Evolutionary conservation across 2,888 invertebrate genomes (phyloP).

Genomic region (Galerucella calmariensis): DNA sequence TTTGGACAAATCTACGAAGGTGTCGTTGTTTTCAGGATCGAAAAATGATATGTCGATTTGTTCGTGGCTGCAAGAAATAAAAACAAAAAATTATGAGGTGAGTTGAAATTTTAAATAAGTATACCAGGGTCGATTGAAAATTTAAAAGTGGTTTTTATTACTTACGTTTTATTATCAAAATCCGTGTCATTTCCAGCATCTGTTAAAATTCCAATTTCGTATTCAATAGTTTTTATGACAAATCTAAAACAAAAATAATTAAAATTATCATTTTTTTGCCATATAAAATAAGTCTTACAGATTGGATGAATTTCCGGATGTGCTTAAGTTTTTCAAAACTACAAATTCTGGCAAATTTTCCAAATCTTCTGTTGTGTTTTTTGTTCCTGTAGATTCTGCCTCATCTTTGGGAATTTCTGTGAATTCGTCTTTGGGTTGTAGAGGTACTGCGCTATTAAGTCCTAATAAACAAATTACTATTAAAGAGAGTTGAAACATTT

Average conservation of each 20-base stretch:
- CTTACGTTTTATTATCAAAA: constrained; percentile 58
- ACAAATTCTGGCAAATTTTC: background rate
- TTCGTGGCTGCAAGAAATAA: constrained; percentile 63
- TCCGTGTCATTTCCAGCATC: constrained; percentile 64
- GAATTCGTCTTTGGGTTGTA: constrained; percentile 13
- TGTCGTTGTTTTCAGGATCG: constrained; percentile 66
- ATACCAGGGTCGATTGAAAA: too few species aligned
- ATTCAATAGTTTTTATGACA: constrained; percentile 70
- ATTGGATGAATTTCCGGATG: background rate
- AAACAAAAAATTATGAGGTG: too few species aligned
- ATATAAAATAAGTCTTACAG: constrained; percentile 2
- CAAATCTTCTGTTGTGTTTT: constrained; percentile 13
- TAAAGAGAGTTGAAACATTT: constrained; percentile 32
- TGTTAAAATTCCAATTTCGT: constrained; percentile 72
- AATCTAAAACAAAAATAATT: constrained; percentile 61
- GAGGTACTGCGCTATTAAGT: constrained; percentile 27
- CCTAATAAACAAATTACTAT: constrained; percentile 17
- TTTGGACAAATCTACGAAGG: constrained; percentile 66
- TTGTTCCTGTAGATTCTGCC: constrained; percentile 21
- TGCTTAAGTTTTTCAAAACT: background rate
- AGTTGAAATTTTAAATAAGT: too few species aligned
- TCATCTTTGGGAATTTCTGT: constrained; percentile 16
- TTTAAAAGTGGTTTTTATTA: constrained; percentile 16
- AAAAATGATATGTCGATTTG: constrained; percentile 69
- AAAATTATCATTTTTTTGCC: background rate